Base-by-base conservation (phyloP, 2,888 invertebrate species). In the Drosophila mimetica region DNA sequence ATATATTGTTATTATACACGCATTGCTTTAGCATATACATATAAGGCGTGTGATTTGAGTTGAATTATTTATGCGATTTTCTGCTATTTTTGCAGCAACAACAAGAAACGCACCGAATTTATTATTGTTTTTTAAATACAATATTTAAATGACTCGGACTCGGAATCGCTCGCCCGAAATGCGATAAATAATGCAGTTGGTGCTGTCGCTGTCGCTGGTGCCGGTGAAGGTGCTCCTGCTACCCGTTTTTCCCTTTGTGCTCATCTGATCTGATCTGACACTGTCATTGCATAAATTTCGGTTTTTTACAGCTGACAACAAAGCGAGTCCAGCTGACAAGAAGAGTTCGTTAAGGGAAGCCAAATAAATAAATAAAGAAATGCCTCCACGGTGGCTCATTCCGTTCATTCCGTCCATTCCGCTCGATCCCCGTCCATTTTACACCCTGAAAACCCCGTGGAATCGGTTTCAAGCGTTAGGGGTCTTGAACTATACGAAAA, bases 121-220 rank as follows among this genome's bases (percentile, higher is more conserved):
- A 82, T 86, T 86, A 74, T 83, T 79, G 84, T 80, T 79, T 82
- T 75, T 82, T 74, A 78, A 82, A 79, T 77, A 64, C 86, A 87
- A 74, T 74, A 79, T 86, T 86, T 86, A 82, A 86, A 76, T 82
- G 79, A 79, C 77, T 78, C 73, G 51, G 14, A 76, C 71, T 85
- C 46, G 51, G 14, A 76, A 67, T 85, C 46, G 30, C 46, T 16
- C 30, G 82, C 36, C 59, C 36, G 75, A 77, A 77, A 78, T 42
- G 67, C 85, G 59, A 77, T 80, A 87, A 87, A 87, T 87, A 85
- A 80, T 87, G 82, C 86, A 85, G 73, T 73, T 72, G 30, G 11
- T 32, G 42, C 39, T 44, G 50, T 9, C 22, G 32, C 41, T 14
- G 39, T 9, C 28, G 39, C 42, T 44, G 51, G 18, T 41, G 16